Conservation (phyloP, 1,140 invertebrate species). For the Neodiprion virginianus region DNA sequence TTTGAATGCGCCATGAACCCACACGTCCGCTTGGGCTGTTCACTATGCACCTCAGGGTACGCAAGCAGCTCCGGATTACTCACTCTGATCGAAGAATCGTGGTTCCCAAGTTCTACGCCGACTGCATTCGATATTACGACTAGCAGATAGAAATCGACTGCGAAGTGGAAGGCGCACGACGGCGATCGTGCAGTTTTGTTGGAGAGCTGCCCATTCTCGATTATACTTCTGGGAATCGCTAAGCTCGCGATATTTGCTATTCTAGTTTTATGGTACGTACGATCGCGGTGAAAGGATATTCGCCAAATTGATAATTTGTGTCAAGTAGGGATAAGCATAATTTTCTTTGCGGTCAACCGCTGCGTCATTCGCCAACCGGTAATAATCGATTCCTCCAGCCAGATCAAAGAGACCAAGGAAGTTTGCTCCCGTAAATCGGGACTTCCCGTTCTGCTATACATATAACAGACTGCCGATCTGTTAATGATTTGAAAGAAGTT, state of each 20-base stretch:
- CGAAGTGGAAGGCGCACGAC: no score
- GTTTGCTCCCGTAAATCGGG: no score
- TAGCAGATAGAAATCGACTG: no score
- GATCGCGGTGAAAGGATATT: background rate
- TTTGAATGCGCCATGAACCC: background rate
- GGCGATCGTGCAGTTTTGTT: background rate
- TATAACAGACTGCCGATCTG: no score
- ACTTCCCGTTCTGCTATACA: no score
- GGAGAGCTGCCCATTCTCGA: background rate
- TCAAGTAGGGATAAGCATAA: background rate
- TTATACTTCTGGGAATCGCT: background rate
- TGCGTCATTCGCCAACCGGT: no score
- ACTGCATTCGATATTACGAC: conserved; percentile 3
- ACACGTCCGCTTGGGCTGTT: background rate
- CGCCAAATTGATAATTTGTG: background rate
- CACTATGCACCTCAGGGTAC: background rate
- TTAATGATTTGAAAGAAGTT: no score
- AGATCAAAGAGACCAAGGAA: no score
- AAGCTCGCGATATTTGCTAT: background rate
- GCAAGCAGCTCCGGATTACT: background rate
- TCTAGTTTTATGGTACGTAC: no score
- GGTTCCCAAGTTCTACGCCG: background rate
- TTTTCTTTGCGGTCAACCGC: no score
- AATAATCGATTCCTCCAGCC: no score
- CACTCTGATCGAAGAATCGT: background rate